Conservation (phyloP, 2,888 invertebrate genomes). For the Dugesia japonica region DNA sequence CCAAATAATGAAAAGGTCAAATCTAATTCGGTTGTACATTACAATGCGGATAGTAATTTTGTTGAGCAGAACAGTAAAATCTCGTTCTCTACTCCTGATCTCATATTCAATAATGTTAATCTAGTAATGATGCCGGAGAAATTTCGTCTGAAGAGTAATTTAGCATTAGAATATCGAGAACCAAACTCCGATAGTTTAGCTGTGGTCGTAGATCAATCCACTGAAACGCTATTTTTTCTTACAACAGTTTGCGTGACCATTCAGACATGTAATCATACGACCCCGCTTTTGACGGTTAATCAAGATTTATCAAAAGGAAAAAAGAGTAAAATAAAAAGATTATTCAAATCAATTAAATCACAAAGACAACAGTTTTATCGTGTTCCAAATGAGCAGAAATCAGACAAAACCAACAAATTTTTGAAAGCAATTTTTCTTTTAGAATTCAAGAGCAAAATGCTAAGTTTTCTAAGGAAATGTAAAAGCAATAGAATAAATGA, state of each 20-base stretch:
- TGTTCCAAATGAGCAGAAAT: not conserved
- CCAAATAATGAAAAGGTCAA: not conserved
- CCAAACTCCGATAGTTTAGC: constrained; percentile 12
- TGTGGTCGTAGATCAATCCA: not conserved
- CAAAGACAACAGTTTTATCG: not conserved
- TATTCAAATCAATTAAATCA: not conserved
- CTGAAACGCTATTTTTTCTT: not conserved
- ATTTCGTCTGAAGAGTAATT: not conserved
- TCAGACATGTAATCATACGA: not conserved
- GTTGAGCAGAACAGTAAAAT: not conserved
- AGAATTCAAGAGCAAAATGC: not conserved
- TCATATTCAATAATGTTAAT: not conserved
- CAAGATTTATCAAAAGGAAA: not conserved
- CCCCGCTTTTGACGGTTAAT: not conserved
- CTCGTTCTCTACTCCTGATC: not conserved
- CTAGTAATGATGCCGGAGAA: not conserved
- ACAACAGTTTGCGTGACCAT: not conserved
- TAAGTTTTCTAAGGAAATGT: not conserved
- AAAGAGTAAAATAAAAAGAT: not conserved
- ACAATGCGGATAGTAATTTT: not conserved
- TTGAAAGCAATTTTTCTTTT: not conserved
- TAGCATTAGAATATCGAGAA: not conserved
- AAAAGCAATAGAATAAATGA: not conserved
- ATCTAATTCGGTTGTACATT: not conserved
- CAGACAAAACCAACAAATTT: not conserved